Percentiles rank a stretch among this genome's conserved stretches.
Evolutionary conservation across 2,797 vertebrate species (phyloP).

Genomic region (Mionectes olivaceus): DNA sequence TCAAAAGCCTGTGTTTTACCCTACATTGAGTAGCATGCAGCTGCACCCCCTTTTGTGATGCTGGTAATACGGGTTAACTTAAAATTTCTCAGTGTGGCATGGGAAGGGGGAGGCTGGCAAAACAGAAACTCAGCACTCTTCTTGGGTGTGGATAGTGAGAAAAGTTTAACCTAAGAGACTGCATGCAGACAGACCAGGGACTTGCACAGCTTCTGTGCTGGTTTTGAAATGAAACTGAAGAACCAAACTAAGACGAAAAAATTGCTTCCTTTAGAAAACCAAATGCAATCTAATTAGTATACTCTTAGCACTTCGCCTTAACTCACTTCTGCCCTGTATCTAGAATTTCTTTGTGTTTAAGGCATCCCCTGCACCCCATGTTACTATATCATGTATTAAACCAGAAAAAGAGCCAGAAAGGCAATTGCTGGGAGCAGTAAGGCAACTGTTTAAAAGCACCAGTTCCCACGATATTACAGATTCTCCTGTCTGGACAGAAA

Average conservation of each 20-base stretch:
- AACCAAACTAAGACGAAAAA: not conserved
- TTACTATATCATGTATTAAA: not conserved
- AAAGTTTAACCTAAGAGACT: conserved; percentile 34
- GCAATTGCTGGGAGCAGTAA: not conserved
- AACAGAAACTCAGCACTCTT: not conserved
- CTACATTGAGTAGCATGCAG: not conserved
- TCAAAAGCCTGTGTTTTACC: not conserved
- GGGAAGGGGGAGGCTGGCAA: not conserved
- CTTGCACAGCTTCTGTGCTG: not conserved
- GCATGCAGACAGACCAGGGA: not conserved
- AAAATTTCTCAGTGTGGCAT: not conserved
- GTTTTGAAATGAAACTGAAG: not conserved
- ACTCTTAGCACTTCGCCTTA: not conserved
- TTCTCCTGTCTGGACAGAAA: not conserved
- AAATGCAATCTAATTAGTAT: not conserved
- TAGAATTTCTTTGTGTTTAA: not conserved
- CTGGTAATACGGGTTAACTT: not conserved
- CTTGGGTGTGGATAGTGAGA: not conserved
- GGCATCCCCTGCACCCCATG: not conserved
- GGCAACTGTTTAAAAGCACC: not conserved
- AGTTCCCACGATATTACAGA: not conserved
- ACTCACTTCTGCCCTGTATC: not conserved
- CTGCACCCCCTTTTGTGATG: not conserved
- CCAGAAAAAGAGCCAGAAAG: not conserved
- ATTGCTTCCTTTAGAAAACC: not conserved